Evolutionary conservation across 2,113 vertebrate species (phyloP).

Genomic region (Petromus typicus): DNA sequence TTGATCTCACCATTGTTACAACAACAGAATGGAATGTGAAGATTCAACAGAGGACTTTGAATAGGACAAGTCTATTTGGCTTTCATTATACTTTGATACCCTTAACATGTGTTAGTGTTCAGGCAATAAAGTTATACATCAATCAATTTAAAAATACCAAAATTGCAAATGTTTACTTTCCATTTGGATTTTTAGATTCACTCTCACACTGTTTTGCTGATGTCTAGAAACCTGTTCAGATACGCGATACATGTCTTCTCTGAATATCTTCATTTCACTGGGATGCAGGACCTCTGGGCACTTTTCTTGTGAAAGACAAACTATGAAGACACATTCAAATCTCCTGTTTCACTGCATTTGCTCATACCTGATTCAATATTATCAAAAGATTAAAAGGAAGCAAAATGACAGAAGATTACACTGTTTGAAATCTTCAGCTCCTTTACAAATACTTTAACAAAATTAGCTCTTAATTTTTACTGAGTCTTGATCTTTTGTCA

Average conservation of each 20-base stretch:
- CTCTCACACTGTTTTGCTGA: not conserved
- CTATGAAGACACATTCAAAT: not conserved
- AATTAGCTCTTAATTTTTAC: slow-evolving; percentile 48
- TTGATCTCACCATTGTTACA: not conserved
- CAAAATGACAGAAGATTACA: not conserved
- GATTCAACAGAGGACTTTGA: not conserved
- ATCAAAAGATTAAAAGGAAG: not conserved
- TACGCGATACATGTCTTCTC: not conserved
- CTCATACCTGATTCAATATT: not conserved
- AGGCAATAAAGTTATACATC: not conserved
- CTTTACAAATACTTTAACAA: slow-evolving; percentile 13
- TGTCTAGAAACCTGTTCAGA: not conserved
- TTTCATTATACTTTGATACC: not conserved
- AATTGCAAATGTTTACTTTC: not conserved
- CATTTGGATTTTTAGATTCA: not conserved
- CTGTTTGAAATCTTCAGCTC: slow-evolving; percentile 10
- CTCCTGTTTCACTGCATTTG: not conserved
- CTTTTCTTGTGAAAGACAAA: not conserved
- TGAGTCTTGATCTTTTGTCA: slow-evolving; percentile 44
- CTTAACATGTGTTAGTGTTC: not conserved
- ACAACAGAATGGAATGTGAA: not conserved
- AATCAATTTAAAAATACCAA: not conserved
- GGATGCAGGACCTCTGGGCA: not conserved
- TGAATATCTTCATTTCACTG: not conserved
- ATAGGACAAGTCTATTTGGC: not conserved